phyloP scores from a whole-genome alignment of 2,113 vertebrate species.

The Tylochromis polylepis region DNA sequence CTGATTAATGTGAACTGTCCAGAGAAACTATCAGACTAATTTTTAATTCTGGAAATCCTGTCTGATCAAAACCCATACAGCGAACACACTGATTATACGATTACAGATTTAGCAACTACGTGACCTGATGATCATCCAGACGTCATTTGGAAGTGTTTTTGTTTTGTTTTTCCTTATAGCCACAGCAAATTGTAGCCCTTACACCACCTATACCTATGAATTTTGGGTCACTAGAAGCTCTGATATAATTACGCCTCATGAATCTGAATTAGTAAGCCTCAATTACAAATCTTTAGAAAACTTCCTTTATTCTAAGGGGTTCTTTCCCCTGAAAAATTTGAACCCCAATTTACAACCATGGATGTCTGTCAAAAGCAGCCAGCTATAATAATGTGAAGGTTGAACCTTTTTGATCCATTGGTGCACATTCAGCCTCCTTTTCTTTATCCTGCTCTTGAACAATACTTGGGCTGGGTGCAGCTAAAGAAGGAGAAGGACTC shows the following conservation, averaged over 20 bases:
- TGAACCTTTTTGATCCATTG: background rate
- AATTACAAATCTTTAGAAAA: background rate
- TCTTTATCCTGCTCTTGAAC: background rate
- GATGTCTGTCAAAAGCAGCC: background rate
- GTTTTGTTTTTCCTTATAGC: background rate
- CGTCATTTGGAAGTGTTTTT: background rate
- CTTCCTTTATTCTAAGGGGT: background rate
- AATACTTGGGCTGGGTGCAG: background rate
- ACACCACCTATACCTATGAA: background rate
- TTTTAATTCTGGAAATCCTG: background rate
- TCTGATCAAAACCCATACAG: background rate
- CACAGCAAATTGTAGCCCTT: accelerated
- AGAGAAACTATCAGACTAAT: background rate
- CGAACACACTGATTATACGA: background rate
- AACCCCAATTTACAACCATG: accelerated
- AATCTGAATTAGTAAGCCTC: background rate
- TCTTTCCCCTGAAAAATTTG: background rate
- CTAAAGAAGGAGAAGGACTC: background rate
- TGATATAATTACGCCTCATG: background rate
- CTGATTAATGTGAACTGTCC: background rate
- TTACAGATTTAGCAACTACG: accelerated
- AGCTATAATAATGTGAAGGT: background rate
- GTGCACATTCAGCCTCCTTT: background rate
- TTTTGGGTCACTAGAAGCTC: background rate
- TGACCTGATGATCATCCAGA: background rate